Percentiles rank a stretch among this genome's conserved stretches.
These are phyloP conservation scores for Megaceryle maxima DNA, from an alignment of 2,113 vertebrate genomes.

Conservation along the genomic window DNA sequence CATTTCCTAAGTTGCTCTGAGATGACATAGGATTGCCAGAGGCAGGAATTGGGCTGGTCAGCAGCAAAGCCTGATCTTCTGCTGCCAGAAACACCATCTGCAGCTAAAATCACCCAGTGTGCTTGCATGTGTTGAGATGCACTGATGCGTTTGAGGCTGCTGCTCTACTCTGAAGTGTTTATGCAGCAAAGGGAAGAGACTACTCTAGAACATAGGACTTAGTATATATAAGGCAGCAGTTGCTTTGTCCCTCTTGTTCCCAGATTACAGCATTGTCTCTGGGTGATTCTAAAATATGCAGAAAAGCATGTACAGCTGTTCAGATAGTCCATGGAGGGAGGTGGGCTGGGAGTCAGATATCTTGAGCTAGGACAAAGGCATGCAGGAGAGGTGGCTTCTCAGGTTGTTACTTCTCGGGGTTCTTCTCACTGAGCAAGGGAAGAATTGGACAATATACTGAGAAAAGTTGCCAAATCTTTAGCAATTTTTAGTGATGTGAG, in stretches of 20 bases:
- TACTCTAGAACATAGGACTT: neutral
- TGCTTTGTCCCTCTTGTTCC: neutral
- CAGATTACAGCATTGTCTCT: neutral
- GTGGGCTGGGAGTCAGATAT: accelerated
- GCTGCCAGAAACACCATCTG: neutral
- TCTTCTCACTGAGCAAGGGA: neutral
- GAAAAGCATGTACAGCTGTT: neutral
- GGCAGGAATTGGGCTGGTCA: neutral
- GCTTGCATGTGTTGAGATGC: neutral
- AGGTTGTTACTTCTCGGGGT: neutral
- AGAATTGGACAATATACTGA: neutral
- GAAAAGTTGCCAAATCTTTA: neutral
- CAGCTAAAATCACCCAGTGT: neutral
- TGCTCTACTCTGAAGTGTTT: neutral
- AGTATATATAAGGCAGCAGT: neutral
- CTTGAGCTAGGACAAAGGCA: neutral
- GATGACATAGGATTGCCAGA: neutral
- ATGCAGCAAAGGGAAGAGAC: neutral
- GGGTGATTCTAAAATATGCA: neutral
- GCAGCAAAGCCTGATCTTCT: neutral
- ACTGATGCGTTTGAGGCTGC: neutral
- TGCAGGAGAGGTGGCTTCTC: neutral
- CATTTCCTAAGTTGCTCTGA: neutral
- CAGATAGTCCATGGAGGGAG: neutral
- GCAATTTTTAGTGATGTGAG: neutral